Evolutionary conservation across 2,113 vertebrate genomes (phyloP).

Genomic region (Haemorhous mexicanus): DNA sequence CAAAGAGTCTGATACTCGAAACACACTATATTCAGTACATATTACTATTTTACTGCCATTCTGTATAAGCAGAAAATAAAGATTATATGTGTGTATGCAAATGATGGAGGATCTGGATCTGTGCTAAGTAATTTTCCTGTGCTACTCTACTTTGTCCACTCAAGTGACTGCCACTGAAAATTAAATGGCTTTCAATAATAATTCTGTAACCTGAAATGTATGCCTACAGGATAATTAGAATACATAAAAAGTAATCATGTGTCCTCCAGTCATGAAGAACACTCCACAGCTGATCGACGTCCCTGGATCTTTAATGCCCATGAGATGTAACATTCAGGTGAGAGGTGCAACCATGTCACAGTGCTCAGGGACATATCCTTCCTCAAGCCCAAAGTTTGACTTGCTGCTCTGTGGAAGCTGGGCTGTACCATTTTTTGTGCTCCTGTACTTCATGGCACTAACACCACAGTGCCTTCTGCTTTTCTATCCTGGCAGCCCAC

Average conservation of each 20-base stretch:
- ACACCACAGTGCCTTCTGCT: background rate
- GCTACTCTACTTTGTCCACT: constrained; percentile 60
- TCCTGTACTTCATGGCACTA: background rate
- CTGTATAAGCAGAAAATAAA: constrained; percentile 55
- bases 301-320: constrained; percentile 24
- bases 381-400: background rate
- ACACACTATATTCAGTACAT: background rate
- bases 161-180: constrained; percentile 67
- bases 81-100: constrained; percentile 51
- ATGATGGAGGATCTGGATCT: constrained; percentile 31
- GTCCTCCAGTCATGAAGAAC: constrained; percentile 49
- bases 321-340: background rate
- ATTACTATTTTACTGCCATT: constrained; percentile 19
- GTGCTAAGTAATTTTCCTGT: constrained; percentile 62
- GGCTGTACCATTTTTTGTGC: background rate
- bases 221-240: constrained; percentile 69
- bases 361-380: background rate
- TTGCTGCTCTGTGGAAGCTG: background rate
- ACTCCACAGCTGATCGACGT: constrained; percentile 2
- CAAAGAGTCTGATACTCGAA: constrained; percentile 13
- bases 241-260: constrained; percentile 70
- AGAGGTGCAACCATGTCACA: background rate
- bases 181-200: constrained; percentile 75
- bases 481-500: background rate
- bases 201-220: constrained; percentile 67